Evolutionary conservation across 2,113 vertebrate genomes (phyloP).

Genomic region (Loxodonta africana): DNA sequence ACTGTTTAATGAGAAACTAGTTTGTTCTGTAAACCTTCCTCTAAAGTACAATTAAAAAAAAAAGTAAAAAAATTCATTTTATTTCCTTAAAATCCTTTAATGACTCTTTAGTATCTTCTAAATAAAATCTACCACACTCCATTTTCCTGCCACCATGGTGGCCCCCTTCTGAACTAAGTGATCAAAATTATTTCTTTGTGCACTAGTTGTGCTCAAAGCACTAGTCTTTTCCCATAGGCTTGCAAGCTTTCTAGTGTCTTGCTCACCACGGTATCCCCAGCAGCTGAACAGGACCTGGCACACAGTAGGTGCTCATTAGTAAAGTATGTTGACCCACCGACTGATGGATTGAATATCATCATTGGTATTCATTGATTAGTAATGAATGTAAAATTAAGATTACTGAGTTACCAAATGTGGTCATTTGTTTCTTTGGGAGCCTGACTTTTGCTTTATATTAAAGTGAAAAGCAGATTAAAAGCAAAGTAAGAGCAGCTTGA

Average conservation of each 20-base stretch:
- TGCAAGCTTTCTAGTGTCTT: neutral
- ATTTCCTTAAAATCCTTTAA: slow-evolving; percentile 13
- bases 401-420: neutral
- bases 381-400: neutral
- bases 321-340: neutral
- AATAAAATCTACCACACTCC: neutral
- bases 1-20: too few species aligned
- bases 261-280: neutral
- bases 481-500: neutral
- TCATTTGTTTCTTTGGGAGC: neutral
- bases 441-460: neutral
- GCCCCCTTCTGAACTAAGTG: neutral
- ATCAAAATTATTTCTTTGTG: neutral
- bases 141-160: neutral
- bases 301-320: neutral
- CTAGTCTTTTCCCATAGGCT: neutral
- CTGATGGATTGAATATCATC: neutral
- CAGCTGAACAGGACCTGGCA: neutral
- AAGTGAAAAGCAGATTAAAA: slow-evolving; percentile 12
- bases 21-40: too few species aligned
- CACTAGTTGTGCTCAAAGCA: neutral
- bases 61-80: neutral
- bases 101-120: slow-evolving; percentile 16
- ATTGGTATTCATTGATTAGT: neutral
- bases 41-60: too few species aligned